Evolutionary conservation across 2,797 vertebrate genomes (phyloP).

Genomic region (Sebastes ruberrimus): DNA sequence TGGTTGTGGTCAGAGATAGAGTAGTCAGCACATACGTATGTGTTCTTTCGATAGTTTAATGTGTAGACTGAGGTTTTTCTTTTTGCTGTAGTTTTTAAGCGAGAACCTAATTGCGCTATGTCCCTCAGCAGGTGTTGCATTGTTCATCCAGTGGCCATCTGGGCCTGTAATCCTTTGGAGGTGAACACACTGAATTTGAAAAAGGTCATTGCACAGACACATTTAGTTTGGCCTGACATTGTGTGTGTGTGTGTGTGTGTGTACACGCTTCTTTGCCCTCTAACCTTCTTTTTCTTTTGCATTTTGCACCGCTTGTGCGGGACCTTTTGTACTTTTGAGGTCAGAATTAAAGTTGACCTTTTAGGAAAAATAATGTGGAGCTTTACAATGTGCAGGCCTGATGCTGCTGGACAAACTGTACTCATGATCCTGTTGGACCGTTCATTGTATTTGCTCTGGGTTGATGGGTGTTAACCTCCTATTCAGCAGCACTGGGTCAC

Average conservation of each 20-base stretch:
- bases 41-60: constrained; percentile 10
- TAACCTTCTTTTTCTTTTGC: constrained; percentile 65
- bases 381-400: constrained; percentile 32
- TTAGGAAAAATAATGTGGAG: constrained; percentile 25
- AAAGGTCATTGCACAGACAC: constrained; percentile 80
- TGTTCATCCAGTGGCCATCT: constrained; percentile 83
- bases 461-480: background rate
- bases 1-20: background rate
- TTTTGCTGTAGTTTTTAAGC: constrained; percentile 37
- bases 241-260: constrained; percentile 8
- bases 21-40: background rate
- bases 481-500: background rate
- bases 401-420: constrained; percentile 26
- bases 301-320: constrained; percentile 53
- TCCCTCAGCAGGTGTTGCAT: constrained; percentile 81
- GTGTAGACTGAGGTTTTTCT: constrained; percentile 28
- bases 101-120: constrained; percentile 60
- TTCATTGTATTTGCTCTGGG: background rate
- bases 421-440: constrained; percentile 7
- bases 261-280: constrained; percentile 42
- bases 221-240: constrained; percentile 45
- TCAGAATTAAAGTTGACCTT: constrained; percentile 69
- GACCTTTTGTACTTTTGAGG: constrained; percentile 61
- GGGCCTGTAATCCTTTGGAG: constrained; percentile 81
- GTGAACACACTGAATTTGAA: constrained; percentile 80